Base-by-base conservation (phyloP, 2,797 vertebrate genomes). In the Odontamblyopus lacepedii region DNA sequence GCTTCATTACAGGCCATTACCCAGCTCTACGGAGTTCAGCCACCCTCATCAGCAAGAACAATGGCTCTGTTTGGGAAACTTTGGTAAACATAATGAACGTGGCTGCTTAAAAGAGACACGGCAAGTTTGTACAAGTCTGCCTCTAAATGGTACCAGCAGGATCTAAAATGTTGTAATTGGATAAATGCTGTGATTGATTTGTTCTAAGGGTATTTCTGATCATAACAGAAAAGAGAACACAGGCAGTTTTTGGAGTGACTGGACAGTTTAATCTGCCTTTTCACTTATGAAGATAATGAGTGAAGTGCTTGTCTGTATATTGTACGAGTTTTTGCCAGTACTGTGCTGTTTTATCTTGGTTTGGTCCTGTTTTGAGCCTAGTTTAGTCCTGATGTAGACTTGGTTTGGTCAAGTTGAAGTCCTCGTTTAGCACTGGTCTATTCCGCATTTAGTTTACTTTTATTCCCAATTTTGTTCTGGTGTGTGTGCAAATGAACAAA, bases 1-100 rank as follows among this genome's bases (percentile, higher is more conserved):
- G 82, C 82, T 79, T 84, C 81, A 84, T 88, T 88, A 91, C 74
- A 75, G 70, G 53, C 82, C 83, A 88, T 90, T 91, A 90, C 86
- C 83, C 74, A 63, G 81, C 81, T 82, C 77, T 81, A 55, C 71
- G 12, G 74, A 72, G 83, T 86, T 83, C 70, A 77, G 71, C 61
- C 35, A 48, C 76, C 67, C 76, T 74, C 72, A 73, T 67, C 65
- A 70, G 74, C 61, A 64, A 55, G 75, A 76, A 75, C 30, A 4
- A 70, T 64, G 62, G 30, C 77, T 77, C 76, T 81, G 82, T 80
- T 80, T 67, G 65, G 1, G 12, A 18, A 69, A 67, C 64, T 41
- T 75, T 53, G 56, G 57, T 71, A 78, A 73, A 65, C 48, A 71
- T 85, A 89, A 89, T 89, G 86, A 85, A 72, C 68, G 67, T 61